These are phyloP conservation scores for Paramacrobiotus metropolitanus DNA, from an alignment of 1,140 invertebrate species.

Conservation along the genomic window DNA sequence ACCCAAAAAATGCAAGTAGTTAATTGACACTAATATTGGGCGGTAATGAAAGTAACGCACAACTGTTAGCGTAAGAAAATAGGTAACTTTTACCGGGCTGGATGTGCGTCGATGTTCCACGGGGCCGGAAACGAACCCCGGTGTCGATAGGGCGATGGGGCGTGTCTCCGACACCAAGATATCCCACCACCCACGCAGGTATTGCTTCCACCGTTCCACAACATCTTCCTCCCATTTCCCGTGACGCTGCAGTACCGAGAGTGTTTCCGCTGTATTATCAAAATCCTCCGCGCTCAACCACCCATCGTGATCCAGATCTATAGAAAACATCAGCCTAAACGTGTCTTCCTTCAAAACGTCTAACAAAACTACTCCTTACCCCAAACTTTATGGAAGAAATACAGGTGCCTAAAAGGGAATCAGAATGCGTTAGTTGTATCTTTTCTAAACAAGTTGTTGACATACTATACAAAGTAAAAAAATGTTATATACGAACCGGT, in stretches of 20 bases:
- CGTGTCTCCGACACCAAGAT: neutral
- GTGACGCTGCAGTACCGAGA: neutral
- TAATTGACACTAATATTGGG: too few species aligned
- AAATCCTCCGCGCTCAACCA: neutral
- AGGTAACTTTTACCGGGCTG: too few species aligned
- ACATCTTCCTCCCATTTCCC: slow-evolving; percentile 1
- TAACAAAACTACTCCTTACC: neutral
- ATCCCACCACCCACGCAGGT: neutral
- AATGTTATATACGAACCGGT: too few species aligned
- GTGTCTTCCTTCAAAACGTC: neutral
- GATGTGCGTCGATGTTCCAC: too few species aligned
- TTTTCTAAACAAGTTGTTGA: too few species aligned
- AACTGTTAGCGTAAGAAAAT: too few species aligned
- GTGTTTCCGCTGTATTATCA: neutral
- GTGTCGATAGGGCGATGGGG: neutral
- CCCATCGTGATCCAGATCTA: neutral
- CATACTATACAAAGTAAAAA: too few species aligned
- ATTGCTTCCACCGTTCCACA: neutral
- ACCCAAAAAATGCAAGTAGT: too few species aligned
- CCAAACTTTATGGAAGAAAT: neutral
- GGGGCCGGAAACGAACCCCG: too few species aligned
- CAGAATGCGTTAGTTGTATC: too few species aligned
- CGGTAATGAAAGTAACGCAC: too few species aligned
- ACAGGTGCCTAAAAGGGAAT: too few species aligned
- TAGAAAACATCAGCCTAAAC: neutral